phyloP scores from a whole-genome alignment of 2,888 invertebrate species.

The Villa cingulata region DNA sequence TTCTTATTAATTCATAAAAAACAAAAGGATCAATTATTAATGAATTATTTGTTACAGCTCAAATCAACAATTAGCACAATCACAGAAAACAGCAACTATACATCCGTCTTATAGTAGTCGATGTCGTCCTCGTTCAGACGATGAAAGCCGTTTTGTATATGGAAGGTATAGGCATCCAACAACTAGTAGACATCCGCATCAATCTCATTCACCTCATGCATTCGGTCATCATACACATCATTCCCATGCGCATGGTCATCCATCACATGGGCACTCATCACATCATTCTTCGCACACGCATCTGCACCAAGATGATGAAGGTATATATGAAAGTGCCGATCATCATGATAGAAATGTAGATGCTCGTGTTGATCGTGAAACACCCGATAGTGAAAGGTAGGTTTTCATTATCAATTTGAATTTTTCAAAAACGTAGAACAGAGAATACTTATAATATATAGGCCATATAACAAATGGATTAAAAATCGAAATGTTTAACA shows the following conservation, averaged over 20 bases:
- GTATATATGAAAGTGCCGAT: conserved; percentile 76
- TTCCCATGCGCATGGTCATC: conserved; percentile 37
- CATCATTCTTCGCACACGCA: conserved; percentile 44
- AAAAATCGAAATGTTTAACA: background rate
- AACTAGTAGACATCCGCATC: conserved; percentile 37
- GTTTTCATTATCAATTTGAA: conserved; percentile 17
- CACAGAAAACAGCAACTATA: conserved; percentile 39
- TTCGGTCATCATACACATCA: conserved; percentile 39
- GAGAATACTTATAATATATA: background rate
- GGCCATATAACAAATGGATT: conserved; percentile 9
- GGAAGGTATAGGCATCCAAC: conserved; percentile 47
- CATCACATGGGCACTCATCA: conserved; percentile 37
- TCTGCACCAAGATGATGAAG: conserved; percentile 61
- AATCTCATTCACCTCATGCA: conserved; percentile 41
- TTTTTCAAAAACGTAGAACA: background rate
- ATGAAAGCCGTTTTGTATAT: conserved; percentile 62
- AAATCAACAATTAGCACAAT: conserved; percentile 38
- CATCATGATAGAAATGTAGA: conserved; percentile 54
- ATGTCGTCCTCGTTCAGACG: conserved; percentile 48
- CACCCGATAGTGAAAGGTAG: conserved; percentile 82
- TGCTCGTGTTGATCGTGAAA: conserved; percentile 60
- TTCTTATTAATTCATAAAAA: too few species aligned
- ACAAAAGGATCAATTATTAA: too few species aligned
- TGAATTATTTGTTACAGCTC: conserved; percentile 23
- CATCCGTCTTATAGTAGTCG: conserved; percentile 42